Evolutionary conservation across 2,797 vertebrate species (phyloP).

Genomic region (Phrynocephalus forsythii): DNA sequence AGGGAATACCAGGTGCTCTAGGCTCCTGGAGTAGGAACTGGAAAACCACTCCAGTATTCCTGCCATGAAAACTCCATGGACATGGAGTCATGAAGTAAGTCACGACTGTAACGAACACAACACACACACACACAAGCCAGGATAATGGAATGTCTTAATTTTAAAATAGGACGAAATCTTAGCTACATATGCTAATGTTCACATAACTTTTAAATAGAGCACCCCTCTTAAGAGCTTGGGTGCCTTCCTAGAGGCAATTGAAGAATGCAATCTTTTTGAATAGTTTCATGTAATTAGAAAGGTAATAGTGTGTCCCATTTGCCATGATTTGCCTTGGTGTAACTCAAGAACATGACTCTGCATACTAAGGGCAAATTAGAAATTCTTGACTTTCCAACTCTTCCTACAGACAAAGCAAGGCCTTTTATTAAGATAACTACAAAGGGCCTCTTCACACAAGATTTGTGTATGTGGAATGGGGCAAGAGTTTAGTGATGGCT

Average conservation of each 20-base stretch:
- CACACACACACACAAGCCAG: not conserved
- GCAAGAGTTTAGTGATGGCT: not conserved
- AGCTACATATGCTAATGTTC: not conserved
- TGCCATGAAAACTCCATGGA: too few species aligned
- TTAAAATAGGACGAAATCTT: not conserved
- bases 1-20: too few species aligned
- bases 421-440: not conserved
- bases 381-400: not conserved
- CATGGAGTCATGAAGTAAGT: too few species aligned
- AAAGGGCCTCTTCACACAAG: not conserved
- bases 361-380: not conserved
- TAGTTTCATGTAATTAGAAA: conserved; percentile 1
- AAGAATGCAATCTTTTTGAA: not conserved
- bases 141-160: not conserved
- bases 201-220: not conserved
- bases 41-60: too few species aligned
- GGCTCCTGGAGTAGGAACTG: too few species aligned
- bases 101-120: too few species aligned
- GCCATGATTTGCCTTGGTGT: not conserved
- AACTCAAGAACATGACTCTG: not conserved
- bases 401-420: not conserved
- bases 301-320: not conserved
- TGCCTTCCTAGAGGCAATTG: not conserved
- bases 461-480: not conserved
- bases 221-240: not conserved